Conservation (phyloP, 1,140 invertebrate species). For the Cherax quadricarinatus region DNA sequence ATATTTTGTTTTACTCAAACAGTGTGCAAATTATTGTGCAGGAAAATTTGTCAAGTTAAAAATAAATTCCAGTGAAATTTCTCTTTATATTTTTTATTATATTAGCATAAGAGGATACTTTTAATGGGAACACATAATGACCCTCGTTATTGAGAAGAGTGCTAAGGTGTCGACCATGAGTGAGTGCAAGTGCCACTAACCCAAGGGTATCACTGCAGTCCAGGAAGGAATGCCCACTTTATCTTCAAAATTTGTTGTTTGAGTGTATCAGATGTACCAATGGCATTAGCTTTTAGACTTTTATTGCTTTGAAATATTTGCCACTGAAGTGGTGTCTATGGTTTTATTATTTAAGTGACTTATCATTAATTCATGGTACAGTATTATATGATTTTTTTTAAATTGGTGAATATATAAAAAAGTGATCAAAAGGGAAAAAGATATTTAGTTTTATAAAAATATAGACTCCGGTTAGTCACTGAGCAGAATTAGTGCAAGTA, state of each 20-base stretch:
- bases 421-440: not conserved
- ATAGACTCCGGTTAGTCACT: not conserved
- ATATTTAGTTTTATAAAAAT: not conserved
- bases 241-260: conserved; percentile 42
- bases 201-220: conserved; percentile 49
- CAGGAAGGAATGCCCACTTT: conserved; percentile 44
- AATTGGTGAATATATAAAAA: not conserved
- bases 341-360: not conserved
- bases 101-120: not conserved
- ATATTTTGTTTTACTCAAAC: not conserved
- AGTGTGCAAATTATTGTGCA: not conserved
- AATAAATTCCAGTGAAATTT: not conserved
- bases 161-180: conserved; percentile 11
- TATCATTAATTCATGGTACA: not conserved
- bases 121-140: not conserved
- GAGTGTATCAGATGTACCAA: conserved; percentile 33
- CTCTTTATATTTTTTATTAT: not conserved
- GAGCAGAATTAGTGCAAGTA: not conserved
- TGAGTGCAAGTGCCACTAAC: conserved; percentile 10
- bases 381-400: not conserved
- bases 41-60: not conserved
- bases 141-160: conserved; percentile 33
- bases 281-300: conserved; percentile 21
- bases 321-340: not conserved
- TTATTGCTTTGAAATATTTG: not conserved